Percentiles rank a stretch among this genome's conserved stretches.
These are phyloP conservation scores for Acrocyrtus sp. DNA, from an alignment of 2,888 invertebrate species.

Conservation along the genomic window DNA sequence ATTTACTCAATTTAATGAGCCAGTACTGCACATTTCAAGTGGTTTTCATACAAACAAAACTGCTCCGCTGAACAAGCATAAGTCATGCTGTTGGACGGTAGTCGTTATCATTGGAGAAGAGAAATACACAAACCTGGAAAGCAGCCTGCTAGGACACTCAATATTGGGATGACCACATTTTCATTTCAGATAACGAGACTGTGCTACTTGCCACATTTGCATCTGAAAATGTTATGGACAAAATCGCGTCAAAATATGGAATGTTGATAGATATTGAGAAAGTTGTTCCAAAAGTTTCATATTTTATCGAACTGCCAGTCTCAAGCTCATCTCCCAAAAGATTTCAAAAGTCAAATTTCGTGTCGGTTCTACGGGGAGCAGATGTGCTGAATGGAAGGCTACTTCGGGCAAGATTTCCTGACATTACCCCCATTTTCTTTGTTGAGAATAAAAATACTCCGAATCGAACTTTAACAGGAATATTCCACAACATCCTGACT, in stretches of 20 bases:
- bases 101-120: neutral
- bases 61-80: neutral
- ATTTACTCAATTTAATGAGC: neutral
- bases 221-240: neutral
- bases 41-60: neutral
- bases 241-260: slow-evolving; percentile 5
- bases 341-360: neutral
- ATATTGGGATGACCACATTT: slow-evolving; percentile 3
- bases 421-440: slow-evolving; percentile 9
- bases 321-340: neutral
- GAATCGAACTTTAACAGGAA: no score
- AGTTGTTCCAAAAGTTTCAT: neutral
- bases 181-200: neutral
- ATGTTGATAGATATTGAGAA: slow-evolving; percentile 4
- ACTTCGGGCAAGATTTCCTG: neutral
- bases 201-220: neutral
- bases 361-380: neutral
- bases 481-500: no score
- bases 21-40: neutral
- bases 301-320: neutral
- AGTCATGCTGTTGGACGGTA: slow-evolving; percentile 9
- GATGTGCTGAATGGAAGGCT: neutral
- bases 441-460: neutral
- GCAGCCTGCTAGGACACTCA: neutral
- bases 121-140: neutral